phyloP scores from a whole-genome alignment of 1,140 invertebrate species.

The Orchestia grillus region DNA sequence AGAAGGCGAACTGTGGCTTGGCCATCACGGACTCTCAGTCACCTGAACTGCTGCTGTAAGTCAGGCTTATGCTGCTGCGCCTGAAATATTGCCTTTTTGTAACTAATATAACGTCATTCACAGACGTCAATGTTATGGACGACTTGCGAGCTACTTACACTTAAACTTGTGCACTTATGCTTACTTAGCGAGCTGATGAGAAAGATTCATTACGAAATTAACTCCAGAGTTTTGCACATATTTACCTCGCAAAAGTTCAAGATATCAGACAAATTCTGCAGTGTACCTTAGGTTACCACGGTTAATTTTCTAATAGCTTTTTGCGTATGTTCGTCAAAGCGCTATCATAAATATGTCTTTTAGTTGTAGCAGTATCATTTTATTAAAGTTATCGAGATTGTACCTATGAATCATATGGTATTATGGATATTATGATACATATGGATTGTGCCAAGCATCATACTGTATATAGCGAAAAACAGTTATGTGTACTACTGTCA shows the following conservation, averaged over 20 bases:
- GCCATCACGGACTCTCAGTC: neutral
- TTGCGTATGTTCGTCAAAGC: neutral
- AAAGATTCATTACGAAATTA: slow-evolving; percentile 10
- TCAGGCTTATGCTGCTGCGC: neutral
- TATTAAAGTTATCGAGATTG: too few relatives aligned
- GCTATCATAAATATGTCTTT: neutral
- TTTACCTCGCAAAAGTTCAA: neutral
- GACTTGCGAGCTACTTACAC: neutral
- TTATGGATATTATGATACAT: too few relatives aligned
- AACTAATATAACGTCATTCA: neutral
- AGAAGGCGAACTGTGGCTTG: neutral
- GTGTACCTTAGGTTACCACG: neutral
- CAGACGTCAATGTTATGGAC: neutral
- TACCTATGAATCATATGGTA: too few relatives aligned
- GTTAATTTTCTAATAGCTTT: neutral
- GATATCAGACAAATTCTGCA: neutral
- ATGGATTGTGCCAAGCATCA: too few relatives aligned
- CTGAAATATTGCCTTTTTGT: neutral
- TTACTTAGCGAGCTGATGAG: neutral
- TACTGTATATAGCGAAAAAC: too few relatives aligned
- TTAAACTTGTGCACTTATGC: neutral
- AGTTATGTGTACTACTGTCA: too few relatives aligned
- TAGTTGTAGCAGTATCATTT: neutral
- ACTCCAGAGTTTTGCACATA: neutral
- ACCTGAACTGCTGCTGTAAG: neutral